A percentile compares a stretch with the other conserved stretches of the same genome.
Conservation (phyloP, 2,113 vertebrate genomes). For the Platysternon megacephalum region DNA sequence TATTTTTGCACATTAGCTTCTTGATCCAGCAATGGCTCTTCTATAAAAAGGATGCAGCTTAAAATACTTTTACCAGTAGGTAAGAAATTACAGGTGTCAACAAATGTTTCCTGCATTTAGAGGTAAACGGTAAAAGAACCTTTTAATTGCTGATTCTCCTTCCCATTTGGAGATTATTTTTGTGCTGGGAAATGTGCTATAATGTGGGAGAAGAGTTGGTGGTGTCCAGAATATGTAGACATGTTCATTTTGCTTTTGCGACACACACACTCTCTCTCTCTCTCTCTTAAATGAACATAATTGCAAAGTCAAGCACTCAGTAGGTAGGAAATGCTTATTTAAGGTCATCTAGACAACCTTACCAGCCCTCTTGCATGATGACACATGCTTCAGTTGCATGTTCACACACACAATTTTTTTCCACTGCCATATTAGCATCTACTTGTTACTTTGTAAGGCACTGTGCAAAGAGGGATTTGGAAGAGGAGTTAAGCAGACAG, state of each 20-base stretch:
- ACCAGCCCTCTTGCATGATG: neutral
- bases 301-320: constrained; percentile 30
- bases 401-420: neutral
- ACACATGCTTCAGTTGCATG: neutral
- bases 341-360: neutral
- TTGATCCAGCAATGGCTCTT: neutral
- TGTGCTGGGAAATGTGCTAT: neutral
- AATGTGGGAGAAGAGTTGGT: neutral
- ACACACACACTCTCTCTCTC: rapidly evolving
- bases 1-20: neutral
- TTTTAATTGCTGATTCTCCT: neutral
- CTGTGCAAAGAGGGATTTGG: rapidly evolving
- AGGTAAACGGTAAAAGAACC: neutral
- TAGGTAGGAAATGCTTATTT: constrained; percentile 9
- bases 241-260: neutral
- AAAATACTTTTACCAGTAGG: neutral
- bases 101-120: neutral
- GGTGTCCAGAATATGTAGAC: neutral
- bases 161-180: neutral
- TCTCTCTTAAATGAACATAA: constrained; percentile 63
- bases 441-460: neutral
- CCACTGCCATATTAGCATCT: neutral
- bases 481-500: neutral
- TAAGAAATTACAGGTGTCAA: neutral
- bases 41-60: neutral